Percentiles rank a stretch among this genome's conserved stretches.
These are phyloP conservation scores for Oxystoma pomonae DNA, from an alignment of 2,888 invertebrate genomes.

Conservation along the genomic window DNA sequence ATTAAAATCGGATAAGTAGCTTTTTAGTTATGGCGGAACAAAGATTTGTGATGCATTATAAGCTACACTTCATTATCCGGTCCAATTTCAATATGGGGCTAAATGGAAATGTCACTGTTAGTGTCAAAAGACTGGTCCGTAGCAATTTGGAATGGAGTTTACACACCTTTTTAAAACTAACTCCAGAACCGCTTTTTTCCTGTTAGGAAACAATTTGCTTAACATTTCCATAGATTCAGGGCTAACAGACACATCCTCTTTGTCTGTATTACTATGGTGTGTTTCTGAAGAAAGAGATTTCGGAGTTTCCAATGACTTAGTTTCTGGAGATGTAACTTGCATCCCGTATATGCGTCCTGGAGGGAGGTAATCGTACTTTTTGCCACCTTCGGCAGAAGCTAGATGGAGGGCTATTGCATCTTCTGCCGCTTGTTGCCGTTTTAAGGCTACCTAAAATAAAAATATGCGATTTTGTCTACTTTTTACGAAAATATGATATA, in stretches of 20 bases:
- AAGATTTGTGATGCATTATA: no score
- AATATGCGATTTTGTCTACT: no score
- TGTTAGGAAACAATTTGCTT: slow-evolving; percentile 83
- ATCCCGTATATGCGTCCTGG: slow-evolving; percentile 90
- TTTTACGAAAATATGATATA: no score
- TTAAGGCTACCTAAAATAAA: slow-evolving; percentile 92
- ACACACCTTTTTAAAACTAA: slow-evolving; percentile 66
- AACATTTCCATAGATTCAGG: slow-evolving; percentile 80
- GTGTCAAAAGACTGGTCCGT: no score
- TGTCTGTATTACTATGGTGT: slow-evolving; percentile 4
- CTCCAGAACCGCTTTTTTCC: slow-evolving; percentile 83
- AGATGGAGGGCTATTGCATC: slow-evolving; percentile 92
- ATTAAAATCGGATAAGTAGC: no score
- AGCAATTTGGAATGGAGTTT: no score
- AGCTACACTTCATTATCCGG: no score
- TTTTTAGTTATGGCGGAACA: no score
- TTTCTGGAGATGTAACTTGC: slow-evolving; percentile 73
- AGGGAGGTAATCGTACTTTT: slow-evolving; percentile 68
- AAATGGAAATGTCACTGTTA: no score
- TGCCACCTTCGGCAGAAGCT: slow-evolving; percentile 78
- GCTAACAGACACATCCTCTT: slow-evolving; percentile 50
- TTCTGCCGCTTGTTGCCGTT: slow-evolving; percentile 95
- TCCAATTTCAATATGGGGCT: no score
- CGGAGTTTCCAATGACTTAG: slow-evolving; percentile 24
- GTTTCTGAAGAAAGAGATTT: slow-evolving; percentile 8